phyloP scores from a whole-genome alignment of 2,888 invertebrate species.

The Carpatolechia fugitivella region DNA sequence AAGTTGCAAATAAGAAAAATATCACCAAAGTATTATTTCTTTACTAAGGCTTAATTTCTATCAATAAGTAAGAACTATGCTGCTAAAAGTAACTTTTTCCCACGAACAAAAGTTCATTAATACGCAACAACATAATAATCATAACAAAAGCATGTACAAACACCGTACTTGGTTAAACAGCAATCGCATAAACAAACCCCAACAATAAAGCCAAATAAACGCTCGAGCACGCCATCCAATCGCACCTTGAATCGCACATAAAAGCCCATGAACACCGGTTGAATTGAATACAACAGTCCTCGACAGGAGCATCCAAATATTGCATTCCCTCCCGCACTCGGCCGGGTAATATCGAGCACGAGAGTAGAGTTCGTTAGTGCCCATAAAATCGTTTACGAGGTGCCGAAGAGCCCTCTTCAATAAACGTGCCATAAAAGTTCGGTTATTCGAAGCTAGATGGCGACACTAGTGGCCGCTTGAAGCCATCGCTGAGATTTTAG shows the following conservation, averaged over 20 bases:
- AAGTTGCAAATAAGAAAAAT: constrained; percentile 36
- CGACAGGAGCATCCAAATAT: constrained; percentile 72
- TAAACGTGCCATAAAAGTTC: constrained; percentile 78
- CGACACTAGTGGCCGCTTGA: constrained; percentile 74
- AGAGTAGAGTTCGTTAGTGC: constrained; percentile 74
- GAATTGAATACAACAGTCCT: constrained; percentile 73
- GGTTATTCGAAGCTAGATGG: constrained; percentile 76
- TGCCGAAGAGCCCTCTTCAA: constrained; percentile 79
- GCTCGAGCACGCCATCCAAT: constrained; percentile 78
- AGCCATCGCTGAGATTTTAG: constrained; percentile 72
- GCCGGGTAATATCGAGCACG: constrained; percentile 74
- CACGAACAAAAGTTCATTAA: constrained; percentile 59
- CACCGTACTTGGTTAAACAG: constrained; percentile 77
- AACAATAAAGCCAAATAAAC: constrained; percentile 79
- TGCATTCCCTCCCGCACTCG: constrained; percentile 70
- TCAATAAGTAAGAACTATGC: constrained; percentile 1
- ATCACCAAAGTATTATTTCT: too few species aligned
- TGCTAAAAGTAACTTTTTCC: constrained; percentile 42
- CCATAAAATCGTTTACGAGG: constrained; percentile 79
- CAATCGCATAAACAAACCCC: constrained; percentile 80
- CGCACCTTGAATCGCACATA: constrained; percentile 79
- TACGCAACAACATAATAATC: constrained; percentile 74
- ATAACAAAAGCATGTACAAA: constrained; percentile 76
- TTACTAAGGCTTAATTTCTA: too few species aligned
- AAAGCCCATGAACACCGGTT: constrained; percentile 75